Evolutionary conservation across 2,113 vertebrate species (phyloP), one percentile per base, ranked within the genome.

Genomic region (Columba janthina): DNA sequence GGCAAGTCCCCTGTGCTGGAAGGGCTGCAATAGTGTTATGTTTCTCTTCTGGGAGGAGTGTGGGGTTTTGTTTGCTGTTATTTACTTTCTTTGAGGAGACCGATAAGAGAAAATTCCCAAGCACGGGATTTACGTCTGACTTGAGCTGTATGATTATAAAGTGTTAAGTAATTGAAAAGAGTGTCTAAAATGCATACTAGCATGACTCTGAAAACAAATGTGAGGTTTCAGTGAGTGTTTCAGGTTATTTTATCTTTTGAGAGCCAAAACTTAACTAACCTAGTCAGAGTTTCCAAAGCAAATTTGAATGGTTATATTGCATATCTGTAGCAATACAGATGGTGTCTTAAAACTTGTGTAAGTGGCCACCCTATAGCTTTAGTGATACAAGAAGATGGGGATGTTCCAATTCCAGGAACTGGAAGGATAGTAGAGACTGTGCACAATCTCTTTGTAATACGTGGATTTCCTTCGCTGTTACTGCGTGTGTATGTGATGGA

Each of bases 381-480:
- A 71, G 21, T 4, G 5, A 7, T 51, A 13, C 1, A 7, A 19
- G 34, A 50, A 44, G 0, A 0, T 78, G 48, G 44, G 8, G 42
- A 82, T 64, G 21, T 48, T 40, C 11, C 25, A 42, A 15, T n/a
- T 77, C 67, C 31, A 61, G 36, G 29, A 89, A 62, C 48, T 83
- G 58, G 40, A 76, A 76, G 64, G 53, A 18, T 8, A 36, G 22
- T 42, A 85, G 36, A 44, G 15, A 16, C 57, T 29, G 2, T 66
- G 13, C 31, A 13, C 40, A 78, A 15, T 15, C 7, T 44, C 12
- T 58, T 78, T 40, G 42, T 92, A 53, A 24, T 70, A 42, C 6
- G 15, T 58, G 14, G 2, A 24, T 85, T 88, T 83, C 4, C 36
- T 88, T 71, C 10, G 1, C 57, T 28, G 14, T 66, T 78, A 36